Conservation (phyloP, 2,888 invertebrate species). For the Cataglyphis livida region DNA sequence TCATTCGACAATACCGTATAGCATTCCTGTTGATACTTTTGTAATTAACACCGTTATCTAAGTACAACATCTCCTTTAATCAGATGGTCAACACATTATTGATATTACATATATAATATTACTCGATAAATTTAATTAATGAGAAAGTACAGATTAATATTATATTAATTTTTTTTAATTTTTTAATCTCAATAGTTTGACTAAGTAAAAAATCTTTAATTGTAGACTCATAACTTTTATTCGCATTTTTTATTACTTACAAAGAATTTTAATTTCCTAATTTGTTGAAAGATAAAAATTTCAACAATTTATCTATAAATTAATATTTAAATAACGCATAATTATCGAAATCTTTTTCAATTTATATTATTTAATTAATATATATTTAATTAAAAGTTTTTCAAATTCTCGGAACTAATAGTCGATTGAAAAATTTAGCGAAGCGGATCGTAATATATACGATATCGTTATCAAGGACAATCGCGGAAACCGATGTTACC, state of each 20-base stretch:
- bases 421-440: not conserved
- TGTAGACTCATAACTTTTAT: not conserved
- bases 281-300: conserved; percentile 2
- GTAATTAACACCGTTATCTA: conserved; percentile 17
- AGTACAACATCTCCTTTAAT: conserved; percentile 31
- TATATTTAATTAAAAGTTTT: not conserved
- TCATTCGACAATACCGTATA: conserved; percentile 40
- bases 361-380: not conserved
- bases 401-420: not conserved
- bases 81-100: conserved; percentile 10
- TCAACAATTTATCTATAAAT: not conserved
- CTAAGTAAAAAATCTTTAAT: not conserved
- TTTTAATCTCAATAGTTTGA: not conserved
- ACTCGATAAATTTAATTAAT: conserved; percentile 15
- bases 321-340: not conserved
- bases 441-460: not conserved
- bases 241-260: not conserved
- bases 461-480: conserved; percentile 21
- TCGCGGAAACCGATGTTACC: conserved; percentile 13
- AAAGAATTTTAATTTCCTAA: not conserved
- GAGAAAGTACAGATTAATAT: conserved; percentile 10
- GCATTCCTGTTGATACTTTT: conserved; percentile 28
- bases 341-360: not conserved
- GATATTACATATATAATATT: not conserved
- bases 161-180: not conserved